Evolutionary conservation across 2,888 invertebrate species (phyloP).

Genomic region (Oscheius sp.): DNA sequence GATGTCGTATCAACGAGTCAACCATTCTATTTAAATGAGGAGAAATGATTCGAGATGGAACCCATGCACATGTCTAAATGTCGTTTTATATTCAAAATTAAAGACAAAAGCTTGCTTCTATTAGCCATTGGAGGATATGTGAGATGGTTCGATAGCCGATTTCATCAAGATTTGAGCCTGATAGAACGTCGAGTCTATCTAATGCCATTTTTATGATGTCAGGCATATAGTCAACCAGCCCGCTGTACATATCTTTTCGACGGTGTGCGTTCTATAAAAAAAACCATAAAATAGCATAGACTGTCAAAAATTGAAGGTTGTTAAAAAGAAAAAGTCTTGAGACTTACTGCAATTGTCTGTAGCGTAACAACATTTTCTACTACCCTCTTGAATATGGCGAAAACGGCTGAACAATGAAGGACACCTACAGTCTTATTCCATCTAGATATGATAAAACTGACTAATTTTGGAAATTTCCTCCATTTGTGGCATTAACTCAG

Average conservation of each 20-base stretch:
- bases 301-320: too few species aligned
- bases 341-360: constrained; percentile 5
- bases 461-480: constrained; percentile 13
- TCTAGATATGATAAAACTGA: background rate
- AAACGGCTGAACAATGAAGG: constrained; percentile 20
- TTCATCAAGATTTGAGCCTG: background rate
- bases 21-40: constrained; percentile 23
- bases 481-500: constrained; percentile 46
- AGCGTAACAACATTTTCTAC: constrained; percentile 31
- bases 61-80: constrained; percentile 29
- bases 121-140: constrained; percentile 8
- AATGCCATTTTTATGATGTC: constrained; percentile 26
- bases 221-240: constrained; percentile 16
- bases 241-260: constrained; percentile 31
- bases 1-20: constrained; percentile 20
- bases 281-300: too few species aligned
- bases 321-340: too few species aligned
- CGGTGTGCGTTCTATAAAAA: constrained; percentile 14
- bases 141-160: background rate
- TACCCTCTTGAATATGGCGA: constrained; percentile 21
- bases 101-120: background rate
- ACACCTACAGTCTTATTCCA: background rate
- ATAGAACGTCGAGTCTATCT: background rate
- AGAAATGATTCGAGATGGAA: constrained; percentile 4
- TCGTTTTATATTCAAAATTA: background rate